Percentiles rank a stretch among this genome's conserved stretches.
Evolutionary conservation across 2,113 vertebrate genomes (phyloP).

Genomic region (Cervus canadensis): DNA sequence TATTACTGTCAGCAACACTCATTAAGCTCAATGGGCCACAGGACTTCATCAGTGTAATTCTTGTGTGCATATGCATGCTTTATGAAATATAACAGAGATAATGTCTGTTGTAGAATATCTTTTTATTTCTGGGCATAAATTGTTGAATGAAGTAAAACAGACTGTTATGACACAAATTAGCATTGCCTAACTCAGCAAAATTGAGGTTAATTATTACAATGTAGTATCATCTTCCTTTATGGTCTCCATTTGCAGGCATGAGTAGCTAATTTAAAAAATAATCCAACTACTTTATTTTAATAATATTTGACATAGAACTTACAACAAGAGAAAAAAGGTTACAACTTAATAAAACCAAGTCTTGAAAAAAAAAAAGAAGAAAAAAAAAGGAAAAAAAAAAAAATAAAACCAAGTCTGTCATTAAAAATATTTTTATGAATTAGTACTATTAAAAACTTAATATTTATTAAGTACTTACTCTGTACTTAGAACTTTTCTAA

Average conservation of each 20-base stretch:
- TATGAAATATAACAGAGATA: slow-evolving; percentile 3
- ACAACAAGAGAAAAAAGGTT: neutral
- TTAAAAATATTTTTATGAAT: slow-evolving; percentile 14
- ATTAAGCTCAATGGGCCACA: neutral
- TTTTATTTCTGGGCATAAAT: slow-evolving; percentile 47
- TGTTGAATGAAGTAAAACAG: slow-evolving; percentile 43
- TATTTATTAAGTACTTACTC: neutral
- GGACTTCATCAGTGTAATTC: neutral
- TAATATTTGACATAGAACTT: slow-evolving; percentile 13
- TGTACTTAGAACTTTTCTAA: neutral
- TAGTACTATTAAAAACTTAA: neutral
- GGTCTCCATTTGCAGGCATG: neutral
- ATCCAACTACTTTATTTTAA: neutral
- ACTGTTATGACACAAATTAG: neutral
- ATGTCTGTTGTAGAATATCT: neutral
- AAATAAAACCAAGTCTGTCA: slow-evolving; percentile 14
- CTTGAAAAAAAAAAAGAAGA: no score
- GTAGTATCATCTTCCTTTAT: slow-evolving; percentile 3
- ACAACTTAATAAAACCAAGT: slow-evolving; percentile 27
- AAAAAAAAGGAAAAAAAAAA: no score
- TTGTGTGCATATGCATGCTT: neutral
- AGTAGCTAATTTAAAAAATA: slow-evolving; percentile 21
- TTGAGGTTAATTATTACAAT: neutral
- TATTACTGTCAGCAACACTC: neutral
- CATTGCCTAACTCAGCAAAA: neutral